These are phyloP conservation scores for Zaprionus bogoriensis DNA, from an alignment of 2,888 invertebrate species.

Conservation along the genomic window DNA sequence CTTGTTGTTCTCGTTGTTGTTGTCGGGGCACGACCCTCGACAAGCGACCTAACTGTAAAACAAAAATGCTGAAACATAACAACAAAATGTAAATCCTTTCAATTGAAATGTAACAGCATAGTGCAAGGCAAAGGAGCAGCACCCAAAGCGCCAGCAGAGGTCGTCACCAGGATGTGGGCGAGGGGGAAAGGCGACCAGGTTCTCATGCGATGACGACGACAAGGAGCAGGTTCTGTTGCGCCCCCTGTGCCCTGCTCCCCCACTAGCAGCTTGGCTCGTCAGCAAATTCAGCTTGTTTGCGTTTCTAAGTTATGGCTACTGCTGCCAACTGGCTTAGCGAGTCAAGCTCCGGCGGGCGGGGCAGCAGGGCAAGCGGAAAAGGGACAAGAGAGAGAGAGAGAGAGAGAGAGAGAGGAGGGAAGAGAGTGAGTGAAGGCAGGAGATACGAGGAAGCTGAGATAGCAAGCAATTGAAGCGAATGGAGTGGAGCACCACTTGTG, in stretches of 20 bases:
- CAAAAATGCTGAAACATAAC: constrained; percentile 73
- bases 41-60: constrained; percentile 59
- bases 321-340: constrained; percentile 75
- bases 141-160: constrained; percentile 7
- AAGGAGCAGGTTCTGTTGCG: neutral
- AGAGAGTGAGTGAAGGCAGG: neutral
- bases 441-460: no score
- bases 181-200: neutral
- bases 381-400: neutral
- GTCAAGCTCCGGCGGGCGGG: constrained; percentile 42
- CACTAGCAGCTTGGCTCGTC: constrained; percentile 51
- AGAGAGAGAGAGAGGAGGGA: neutral
- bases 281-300: constrained; percentile 73
- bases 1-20: constrained; percentile 4
- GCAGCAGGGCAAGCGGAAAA: neutral
- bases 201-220: neutral
- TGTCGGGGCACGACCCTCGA: constrained; percentile 39
- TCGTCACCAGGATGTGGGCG: neutral
- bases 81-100: constrained; percentile 78
- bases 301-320: constrained; percentile 74
- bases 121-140: constrained; percentile 34
- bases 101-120: constrained; percentile 72
- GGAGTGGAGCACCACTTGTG: constrained; percentile 10
- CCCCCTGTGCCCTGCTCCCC: neutral
- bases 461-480: neutral